Evolutionary conservation across 2,888 invertebrate genomes (phyloP), one percentile per base, ranked within the genome.

Genomic region (Pristionchus japonicus): DNA sequence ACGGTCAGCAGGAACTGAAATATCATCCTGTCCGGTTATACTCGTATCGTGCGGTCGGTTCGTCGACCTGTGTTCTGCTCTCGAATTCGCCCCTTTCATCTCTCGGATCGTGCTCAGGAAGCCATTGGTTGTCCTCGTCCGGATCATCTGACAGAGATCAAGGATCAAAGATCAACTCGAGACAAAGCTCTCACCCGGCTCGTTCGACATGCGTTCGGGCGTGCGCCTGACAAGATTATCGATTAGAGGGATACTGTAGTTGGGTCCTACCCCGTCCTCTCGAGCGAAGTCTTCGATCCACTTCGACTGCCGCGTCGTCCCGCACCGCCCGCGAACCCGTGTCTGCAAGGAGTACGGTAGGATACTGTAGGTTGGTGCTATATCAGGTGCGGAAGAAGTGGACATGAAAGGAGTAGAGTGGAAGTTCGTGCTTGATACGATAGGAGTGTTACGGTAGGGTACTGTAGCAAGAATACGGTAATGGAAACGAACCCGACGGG

Each of bases 201-300:
- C 77, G 43, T 43, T 77, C 43, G 77, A 77, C 77, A 74, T 37
- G n/a, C n/a, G n/a, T 23, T 74, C 70, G 70, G 47, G 11, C 11
- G 77, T 43, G n/a, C 77, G 77, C 15, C 77, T 77, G 77, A 3
- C 23, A 27, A 3, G n/a, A 47, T 27, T 77, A 77, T 77, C 27
- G 47, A 77, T 77, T 77, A 27, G 37, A 64, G 64, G 47, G 43
- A 23, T 47, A 67, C 67, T 0, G 7, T 77, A 43, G 7, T 0
- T n/a, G n/a, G n/a, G 4, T 9, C 64, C 11, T 6, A 43, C 13
- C n/a, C 23, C 77, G 77, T 77, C 43, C 17, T 43, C 77, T 77
- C 77, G n/a, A 77, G n/a, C n/a, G 77, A 77, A 15, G 77, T 43
- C 47, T 43, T 77, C 43, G 77, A 77, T n/a, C 77, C 77, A 77